phyloP scores from a whole-genome alignment of 53 echinoderm and acorn worm species.

The Holothuria leucospilota region DNA sequence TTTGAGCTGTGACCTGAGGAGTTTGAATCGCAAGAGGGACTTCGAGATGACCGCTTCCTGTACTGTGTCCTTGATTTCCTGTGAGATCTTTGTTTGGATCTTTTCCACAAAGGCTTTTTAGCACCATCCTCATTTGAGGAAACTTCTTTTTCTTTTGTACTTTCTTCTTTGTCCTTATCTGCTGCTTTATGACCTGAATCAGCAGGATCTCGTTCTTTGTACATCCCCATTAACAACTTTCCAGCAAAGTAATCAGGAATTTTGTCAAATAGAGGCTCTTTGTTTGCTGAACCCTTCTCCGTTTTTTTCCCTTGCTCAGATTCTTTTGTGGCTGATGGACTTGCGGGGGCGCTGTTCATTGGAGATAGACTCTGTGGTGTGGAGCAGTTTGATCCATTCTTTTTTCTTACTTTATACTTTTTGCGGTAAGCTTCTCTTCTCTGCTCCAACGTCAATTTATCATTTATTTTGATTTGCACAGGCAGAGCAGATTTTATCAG shows the following conservation, averaged over 20 bases:
- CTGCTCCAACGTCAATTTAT: slow-evolving; percentile 49
- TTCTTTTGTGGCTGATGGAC: slow-evolving; percentile 50
- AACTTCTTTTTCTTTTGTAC: not conserved
- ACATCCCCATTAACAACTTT: slow-evolving; percentile 78
- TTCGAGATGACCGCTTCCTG: slow-evolving; percentile 38
- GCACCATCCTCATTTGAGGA: not conserved
- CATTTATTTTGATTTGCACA: not conserved
- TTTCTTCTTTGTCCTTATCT: not conserved
- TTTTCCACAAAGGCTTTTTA: slow-evolving; percentile 19
- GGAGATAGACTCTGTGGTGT: slow-evolving; percentile 43
- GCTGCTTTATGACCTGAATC: not conserved
- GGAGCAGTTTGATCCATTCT: slow-evolving; percentile 20
- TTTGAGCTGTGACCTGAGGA: too few species aligned
- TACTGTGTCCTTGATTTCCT: slow-evolving; percentile 33
- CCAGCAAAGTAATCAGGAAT: slow-evolving; percentile 86
- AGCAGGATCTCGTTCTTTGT: slow-evolving; percentile 54
- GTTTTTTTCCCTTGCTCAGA: not conserved
- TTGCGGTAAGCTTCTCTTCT: slow-evolving; percentile 73
- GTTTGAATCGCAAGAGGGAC: not conserved
- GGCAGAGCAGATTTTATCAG: slow-evolving; percentile 1
- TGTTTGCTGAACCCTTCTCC: not conserved
- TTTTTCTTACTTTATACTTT: slow-evolving; percentile 78
- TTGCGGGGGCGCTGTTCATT: slow-evolving; percentile 51
- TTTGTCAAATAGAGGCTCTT: slow-evolving; percentile 82
- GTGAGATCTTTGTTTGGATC: slow-evolving; percentile 10